Conservation (phyloP, 1,140 invertebrate genomes). For the Nylanderia fulva region DNA sequence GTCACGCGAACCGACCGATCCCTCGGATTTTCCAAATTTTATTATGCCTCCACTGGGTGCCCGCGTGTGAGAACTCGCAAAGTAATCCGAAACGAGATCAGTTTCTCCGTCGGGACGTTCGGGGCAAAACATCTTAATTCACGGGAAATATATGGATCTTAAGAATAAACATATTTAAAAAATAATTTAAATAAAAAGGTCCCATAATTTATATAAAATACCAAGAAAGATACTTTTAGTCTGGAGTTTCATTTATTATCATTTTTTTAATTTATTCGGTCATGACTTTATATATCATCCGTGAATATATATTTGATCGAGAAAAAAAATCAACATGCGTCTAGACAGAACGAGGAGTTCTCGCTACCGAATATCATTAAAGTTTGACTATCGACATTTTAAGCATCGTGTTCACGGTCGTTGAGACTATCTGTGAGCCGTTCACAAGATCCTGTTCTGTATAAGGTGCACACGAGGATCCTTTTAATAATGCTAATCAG, state of each 20-base stretch:
- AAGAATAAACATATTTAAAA: no score
- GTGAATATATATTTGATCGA: background rate
- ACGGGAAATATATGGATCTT: background rate
- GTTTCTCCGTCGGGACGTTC: constrained; percentile 44
- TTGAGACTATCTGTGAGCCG: constrained; percentile 41
- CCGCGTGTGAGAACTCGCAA: constrained; percentile 69
- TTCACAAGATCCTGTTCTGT: constrained; percentile 56
- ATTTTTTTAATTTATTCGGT: background rate
- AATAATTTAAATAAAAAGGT: background rate
- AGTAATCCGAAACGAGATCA: constrained; percentile 64
- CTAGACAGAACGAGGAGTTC: constrained; percentile 61
- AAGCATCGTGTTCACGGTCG: constrained; percentile 65
- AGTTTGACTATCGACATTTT: constrained; percentile 71
- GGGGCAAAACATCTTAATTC: constrained; percentile 51
- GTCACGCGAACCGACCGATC: constrained; percentile 73
- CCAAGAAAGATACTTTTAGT: background rate
- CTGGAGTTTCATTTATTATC: background rate
- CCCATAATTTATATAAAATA: background rate
- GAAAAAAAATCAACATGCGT: constrained; percentile 13
- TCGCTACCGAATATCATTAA: constrained; percentile 77
- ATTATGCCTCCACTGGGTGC: constrained; percentile 41
- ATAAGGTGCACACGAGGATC: constrained; percentile 46
- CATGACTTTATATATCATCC: constrained; percentile 8
- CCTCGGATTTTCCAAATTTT: constrained; percentile 71
- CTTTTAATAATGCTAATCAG: constrained; percentile 76